These are phyloP conservation scores for Leptoclinus maculatus DNA, from an alignment of 2,797 vertebrate species.

Conservation along the genomic window DNA sequence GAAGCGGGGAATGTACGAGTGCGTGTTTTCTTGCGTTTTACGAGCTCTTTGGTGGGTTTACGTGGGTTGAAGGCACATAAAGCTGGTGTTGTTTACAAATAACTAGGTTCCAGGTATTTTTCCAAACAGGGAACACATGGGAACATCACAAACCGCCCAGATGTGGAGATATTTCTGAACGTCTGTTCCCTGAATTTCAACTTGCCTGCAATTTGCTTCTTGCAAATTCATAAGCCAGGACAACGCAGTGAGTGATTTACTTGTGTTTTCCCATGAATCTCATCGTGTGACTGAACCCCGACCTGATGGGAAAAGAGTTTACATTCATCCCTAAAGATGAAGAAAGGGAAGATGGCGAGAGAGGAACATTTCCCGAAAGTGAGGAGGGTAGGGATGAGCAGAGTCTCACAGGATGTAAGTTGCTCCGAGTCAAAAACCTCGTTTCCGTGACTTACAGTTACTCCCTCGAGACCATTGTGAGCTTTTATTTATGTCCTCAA, in stretches of 20 bases:
- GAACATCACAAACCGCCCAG: neutral
- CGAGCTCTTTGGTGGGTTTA: neutral
- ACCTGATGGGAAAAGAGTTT: neutral
- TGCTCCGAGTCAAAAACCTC: neutral
- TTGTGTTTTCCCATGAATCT: constrained; percentile 6
- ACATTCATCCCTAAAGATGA: neutral
- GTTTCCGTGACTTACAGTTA: neutral
- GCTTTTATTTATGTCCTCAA: too few species aligned
- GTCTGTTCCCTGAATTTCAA: neutral
- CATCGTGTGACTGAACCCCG: constrained; percentile 6
- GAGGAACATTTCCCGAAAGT: constrained; percentile 31
- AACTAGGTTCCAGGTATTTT: neutral
- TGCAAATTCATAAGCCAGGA: neutral
- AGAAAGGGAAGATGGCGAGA: neutral
- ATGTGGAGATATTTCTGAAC: neutral
- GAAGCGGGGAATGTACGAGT: neutral
- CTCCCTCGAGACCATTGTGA: neutral
- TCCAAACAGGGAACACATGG: neutral
- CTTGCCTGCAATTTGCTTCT: neutral
- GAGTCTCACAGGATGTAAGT: constrained; percentile 51
- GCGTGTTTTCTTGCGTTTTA: constrained; percentile 5
- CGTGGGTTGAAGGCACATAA: neutral
- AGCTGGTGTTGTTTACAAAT: constrained; percentile 9
- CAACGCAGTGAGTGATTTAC: neutral
- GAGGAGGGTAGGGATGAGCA: neutral